Conservation (phyloP, 2,113 vertebrate genomes). For the Marcusenius ussheri region DNA sequence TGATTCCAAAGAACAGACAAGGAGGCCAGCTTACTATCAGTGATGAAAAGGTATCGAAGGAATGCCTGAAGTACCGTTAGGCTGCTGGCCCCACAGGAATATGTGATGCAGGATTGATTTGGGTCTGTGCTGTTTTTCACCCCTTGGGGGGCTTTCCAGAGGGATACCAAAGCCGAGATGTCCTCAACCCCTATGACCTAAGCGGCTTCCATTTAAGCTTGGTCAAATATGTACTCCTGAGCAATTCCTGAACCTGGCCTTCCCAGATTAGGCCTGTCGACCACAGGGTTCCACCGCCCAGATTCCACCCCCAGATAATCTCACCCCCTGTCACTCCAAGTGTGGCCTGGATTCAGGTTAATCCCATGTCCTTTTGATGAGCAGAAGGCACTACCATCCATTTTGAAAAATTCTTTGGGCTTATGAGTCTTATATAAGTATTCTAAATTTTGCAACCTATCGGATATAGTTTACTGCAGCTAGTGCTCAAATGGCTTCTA, state of each 20-base stretch:
- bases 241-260: not conserved
- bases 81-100: not conserved
- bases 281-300: not conserved
- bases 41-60: not conserved
- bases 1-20: not conserved
- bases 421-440: not conserved
- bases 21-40: not conserved
- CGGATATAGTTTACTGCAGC: not conserved
- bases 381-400: not conserved
- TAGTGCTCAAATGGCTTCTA: not conserved
- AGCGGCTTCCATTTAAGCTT: not conserved
- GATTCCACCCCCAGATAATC: not conserved
- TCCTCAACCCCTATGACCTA: not conserved
- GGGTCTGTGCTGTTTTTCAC: not conserved
- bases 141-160: not conserved
- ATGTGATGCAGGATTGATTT: not conserved
- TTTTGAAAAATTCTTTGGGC: not conserved
- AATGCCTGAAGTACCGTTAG: not conserved
- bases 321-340: not conserved
- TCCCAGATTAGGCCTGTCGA: not conserved
- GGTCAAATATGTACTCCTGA: not conserved
- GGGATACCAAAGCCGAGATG: not conserved
- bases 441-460: not conserved
- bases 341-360: not conserved
- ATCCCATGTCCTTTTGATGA: not conserved